A percentile compares a stretch with the other conserved stretches of the same genome.
These are phyloP conservation scores for Parnassius glacialis DNA, from an alignment of 2,888 invertebrate genomes.

Conservation along the genomic window DNA sequence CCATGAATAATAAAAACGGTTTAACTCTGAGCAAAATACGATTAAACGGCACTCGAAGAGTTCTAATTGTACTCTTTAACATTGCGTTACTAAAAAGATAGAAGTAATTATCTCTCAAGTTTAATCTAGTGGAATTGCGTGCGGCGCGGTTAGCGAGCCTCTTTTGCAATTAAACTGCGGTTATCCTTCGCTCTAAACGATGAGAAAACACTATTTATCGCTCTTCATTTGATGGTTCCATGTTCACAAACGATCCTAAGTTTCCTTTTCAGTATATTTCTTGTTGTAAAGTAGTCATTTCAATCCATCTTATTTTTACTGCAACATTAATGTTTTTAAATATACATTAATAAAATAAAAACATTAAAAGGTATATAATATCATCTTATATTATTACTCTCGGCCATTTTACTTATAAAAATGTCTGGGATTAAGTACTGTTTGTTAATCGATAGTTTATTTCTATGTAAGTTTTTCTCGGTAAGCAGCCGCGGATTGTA, in stretches of 20 bases:
- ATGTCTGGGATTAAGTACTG: no score
- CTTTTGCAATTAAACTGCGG: slow-evolving; percentile 34
- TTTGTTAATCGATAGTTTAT: no score
- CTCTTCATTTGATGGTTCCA: slow-evolving; percentile 1
- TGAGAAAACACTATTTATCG: slow-evolving; percentile 14
- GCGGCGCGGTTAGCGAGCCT: slow-evolving; percentile 30
- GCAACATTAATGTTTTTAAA: neutral
- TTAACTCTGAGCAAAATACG: neutral
- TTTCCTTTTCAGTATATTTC: neutral
- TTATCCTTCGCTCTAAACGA: slow-evolving; percentile 8
- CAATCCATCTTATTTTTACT: slow-evolving; percentile 1
- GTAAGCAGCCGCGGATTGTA: no score
- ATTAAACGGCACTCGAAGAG: slow-evolving; percentile 1
- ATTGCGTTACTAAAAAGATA: slow-evolving; percentile 16
- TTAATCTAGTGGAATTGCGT: slow-evolving; percentile 37
- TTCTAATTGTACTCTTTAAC: slow-evolving; percentile 16
- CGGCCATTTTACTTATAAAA: neutral
- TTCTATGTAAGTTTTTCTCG: no score
- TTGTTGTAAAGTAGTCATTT: neutral
- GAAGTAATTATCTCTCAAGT: slow-evolving; percentile 32
- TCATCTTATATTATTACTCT: neutral
- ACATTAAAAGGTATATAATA: neutral
- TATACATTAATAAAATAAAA: neutral
- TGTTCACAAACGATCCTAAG: slow-evolving; percentile 1
- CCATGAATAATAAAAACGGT: neutral